phyloP scores from a whole-genome alignment of 2,113 vertebrate genomes.

The Nansenia antarctica region DNA sequence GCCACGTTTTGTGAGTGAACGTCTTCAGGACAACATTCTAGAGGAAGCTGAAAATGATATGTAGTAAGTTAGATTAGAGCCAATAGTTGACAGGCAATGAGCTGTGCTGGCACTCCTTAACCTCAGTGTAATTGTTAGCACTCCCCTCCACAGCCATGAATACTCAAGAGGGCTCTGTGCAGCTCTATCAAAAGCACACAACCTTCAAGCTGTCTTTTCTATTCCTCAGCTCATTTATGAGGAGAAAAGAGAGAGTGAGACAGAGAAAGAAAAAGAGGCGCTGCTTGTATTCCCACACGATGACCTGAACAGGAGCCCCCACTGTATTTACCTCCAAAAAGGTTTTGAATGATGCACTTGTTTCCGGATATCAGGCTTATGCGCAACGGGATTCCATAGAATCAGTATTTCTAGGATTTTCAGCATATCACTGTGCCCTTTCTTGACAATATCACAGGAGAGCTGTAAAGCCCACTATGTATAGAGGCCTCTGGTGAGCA shows the following conservation, averaged over 20 bases:
- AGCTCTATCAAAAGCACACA: slow-evolving; percentile 63
- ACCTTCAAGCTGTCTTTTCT: slow-evolving; percentile 55
- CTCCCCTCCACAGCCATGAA: slow-evolving; percentile 47
- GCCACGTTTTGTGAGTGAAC: too few species aligned
- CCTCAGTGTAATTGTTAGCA: slow-evolving; percentile 58
- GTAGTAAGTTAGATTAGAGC: slow-evolving; percentile 35
- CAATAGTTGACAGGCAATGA: slow-evolving; percentile 44
- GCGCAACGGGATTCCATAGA: slow-evolving; percentile 42
- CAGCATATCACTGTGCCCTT: slow-evolving; percentile 27
- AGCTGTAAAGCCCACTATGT: slow-evolving; percentile 43
- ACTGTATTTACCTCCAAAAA: slow-evolving; percentile 42
- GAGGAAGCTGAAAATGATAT: not conserved
- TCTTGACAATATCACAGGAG: slow-evolving; percentile 31
- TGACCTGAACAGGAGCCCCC: slow-evolving; percentile 53
- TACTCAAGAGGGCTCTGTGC: slow-evolving; percentile 60
- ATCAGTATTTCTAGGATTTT: slow-evolving; percentile 35
- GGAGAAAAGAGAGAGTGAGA: slow-evolving; percentile 4
- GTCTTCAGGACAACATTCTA: not conserved
- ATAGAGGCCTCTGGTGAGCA: slow-evolving; percentile 53
- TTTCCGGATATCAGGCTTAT: slow-evolving; percentile 36
- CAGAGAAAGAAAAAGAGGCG: slow-evolving; percentile 25
- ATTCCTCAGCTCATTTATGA: slow-evolving; percentile 52
- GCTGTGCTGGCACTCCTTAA: slow-evolving; percentile 53
- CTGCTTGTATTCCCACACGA: slow-evolving; percentile 44
- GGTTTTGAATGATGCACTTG: slow-evolving; percentile 20